phyloP scores from a whole-genome alignment of 30 jellyfish, hydroid and myxozoan species.

The Pseudorhiza aurosa region DNA sequence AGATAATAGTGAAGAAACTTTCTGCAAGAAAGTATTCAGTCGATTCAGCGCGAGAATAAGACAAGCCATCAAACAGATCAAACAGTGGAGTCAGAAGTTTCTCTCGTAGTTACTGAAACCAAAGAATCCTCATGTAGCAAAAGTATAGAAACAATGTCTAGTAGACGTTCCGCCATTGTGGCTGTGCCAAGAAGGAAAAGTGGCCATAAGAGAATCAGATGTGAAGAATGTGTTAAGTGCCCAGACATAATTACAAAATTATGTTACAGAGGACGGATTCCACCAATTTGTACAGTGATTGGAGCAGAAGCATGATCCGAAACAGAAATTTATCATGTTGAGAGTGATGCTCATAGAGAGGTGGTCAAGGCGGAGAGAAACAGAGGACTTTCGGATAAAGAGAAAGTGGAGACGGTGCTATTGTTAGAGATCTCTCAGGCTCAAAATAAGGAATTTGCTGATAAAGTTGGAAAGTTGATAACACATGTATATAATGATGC shows the following conservation, averaged over 20 bases:
- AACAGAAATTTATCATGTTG: conserved; percentile 10
- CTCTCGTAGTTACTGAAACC: conserved; percentile 22
- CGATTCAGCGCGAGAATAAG: conserved; percentile 23
- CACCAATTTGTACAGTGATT: background rate
- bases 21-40: conserved; percentile 3
- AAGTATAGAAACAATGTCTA: conserved; percentile 13
- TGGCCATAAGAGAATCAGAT: no score
- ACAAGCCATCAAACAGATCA: conserved; percentile 9
- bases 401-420: conserved; percentile 29
- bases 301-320: conserved; percentile 14
- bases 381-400: conserved; percentile 11
- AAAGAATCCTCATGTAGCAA: conserved; percentile 13
- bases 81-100: conserved; percentile 15
- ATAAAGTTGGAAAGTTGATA: conserved; percentile 22
- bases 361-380: conserved; percentile 17
- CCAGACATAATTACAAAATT: background rate
- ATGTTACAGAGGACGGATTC: conserved; percentile 19
- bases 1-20: conserved; percentile 18
- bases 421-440: conserved; percentile 8
- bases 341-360: conserved; percentile 23
- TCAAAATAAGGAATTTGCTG: conserved; percentile 19
- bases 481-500: conserved; percentile 16
- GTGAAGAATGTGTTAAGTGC: background rate
- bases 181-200: conserved; percentile 18
- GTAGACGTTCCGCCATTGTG: conserved; percentile 23